These are phyloP conservation scores for Himalopsyche tibetana DNA, from an alignment of 2,888 invertebrate species.

Conservation along the genomic window DNA sequence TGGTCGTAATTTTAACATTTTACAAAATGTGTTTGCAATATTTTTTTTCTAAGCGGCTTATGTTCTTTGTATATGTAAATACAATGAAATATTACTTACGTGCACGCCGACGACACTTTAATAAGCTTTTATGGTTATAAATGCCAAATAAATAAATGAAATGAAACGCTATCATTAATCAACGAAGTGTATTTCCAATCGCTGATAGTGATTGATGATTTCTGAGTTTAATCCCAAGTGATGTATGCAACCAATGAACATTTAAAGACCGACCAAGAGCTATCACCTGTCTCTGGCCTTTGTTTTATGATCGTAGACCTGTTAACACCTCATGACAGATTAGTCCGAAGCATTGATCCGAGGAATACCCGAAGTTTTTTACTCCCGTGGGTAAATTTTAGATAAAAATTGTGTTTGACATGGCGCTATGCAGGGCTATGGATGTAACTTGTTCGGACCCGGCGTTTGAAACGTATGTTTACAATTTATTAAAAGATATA, in stretches of 20 bases:
- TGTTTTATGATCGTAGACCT: slow-evolving; percentile 20
- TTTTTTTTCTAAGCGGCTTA: no score
- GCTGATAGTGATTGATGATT: slow-evolving; percentile 4
- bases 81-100: not conserved
- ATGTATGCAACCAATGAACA: not conserved
- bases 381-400: slow-evolving; percentile 63
- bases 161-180: not conserved
- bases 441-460: not conserved
- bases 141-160: not conserved
- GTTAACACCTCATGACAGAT: slow-evolving; percentile 50
- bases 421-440: slow-evolving; percentile 37
- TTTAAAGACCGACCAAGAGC: not conserved
- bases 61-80: not conserved
- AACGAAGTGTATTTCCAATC: not conserved
- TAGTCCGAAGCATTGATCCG: not conserved
- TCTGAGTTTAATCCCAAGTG: not conserved
- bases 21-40: no score
- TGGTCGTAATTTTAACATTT: no score
- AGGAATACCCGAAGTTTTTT: slow-evolving; percentile 38
- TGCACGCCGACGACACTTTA: not conserved
- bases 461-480: not conserved
- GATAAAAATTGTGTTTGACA: slow-evolving; percentile 65
- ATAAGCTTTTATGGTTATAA: not conserved
- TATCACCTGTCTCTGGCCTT: slow-evolving; percentile 19
- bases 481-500: no score